phyloP scores from a whole-genome alignment of 2,797 vertebrate genomes.

The Lerista edwardsae region DNA sequence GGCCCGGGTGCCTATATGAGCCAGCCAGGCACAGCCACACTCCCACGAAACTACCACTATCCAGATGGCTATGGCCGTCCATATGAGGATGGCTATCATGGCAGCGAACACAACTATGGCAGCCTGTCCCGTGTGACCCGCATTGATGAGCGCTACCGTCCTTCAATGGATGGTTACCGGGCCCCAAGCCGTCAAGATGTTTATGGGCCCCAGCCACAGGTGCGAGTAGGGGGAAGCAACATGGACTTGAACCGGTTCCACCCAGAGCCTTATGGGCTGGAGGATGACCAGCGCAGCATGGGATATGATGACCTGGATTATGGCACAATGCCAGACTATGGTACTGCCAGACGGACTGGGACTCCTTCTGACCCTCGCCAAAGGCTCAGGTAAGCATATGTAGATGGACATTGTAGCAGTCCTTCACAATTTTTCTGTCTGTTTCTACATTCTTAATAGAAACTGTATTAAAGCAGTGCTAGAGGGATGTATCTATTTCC shows the following conservation, averaged over 20 bases:
- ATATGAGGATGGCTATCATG: slow-evolving; percentile 79
- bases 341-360: slow-evolving; percentile 85
- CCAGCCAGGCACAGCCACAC: slow-evolving; percentile 83
- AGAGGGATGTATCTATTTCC: rapidly evolving
- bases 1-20: slow-evolving; percentile 79
- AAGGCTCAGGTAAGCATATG: slow-evolving; percentile 82
- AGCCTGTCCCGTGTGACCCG: slow-evolving; percentile 88
- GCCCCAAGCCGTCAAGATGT: slow-evolving; percentile 91
- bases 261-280: slow-evolving; percentile 88
- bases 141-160: slow-evolving; percentile 91
- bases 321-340: slow-evolving; percentile 86
- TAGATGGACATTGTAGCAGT: rapidly evolving
- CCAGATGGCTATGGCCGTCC: slow-evolving; percentile 79
- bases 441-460: not conserved
- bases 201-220: slow-evolving; percentile 93
- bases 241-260: slow-evolving; percentile 91
- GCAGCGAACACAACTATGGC: slow-evolving; percentile 82
- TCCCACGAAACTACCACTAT: slow-evolving; percentile 94
- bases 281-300: slow-evolving; percentile 93
- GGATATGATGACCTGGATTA: slow-evolving; percentile 93
- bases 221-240: slow-evolving; percentile 90
- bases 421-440: not conserved
- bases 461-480: rapidly evolving
- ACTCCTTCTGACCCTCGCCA: slow-evolving; percentile 81
- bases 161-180: slow-evolving; percentile 86